Conservation (phyloP, 2,888 invertebrate species). For the Ormyrus thymus region DNA sequence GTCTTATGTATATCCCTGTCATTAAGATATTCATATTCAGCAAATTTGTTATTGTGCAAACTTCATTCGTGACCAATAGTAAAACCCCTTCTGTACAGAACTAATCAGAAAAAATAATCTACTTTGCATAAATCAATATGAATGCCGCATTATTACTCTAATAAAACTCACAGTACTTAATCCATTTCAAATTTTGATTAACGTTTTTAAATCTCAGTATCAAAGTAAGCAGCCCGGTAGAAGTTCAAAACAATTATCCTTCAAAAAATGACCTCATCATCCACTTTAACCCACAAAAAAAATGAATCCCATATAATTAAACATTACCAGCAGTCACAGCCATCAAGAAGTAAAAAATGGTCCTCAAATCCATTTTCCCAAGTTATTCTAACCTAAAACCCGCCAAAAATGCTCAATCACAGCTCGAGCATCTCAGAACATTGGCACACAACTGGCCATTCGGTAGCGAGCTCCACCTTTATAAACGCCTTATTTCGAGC, state of each 20-base stretch:
- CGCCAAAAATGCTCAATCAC: not conserved
- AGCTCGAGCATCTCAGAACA: not conserved
- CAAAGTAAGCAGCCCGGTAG: too few species aligned
- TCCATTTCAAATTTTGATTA: too few species aligned
- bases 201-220: too few species aligned
- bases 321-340: constrained; percentile 16
- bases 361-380: constrained; percentile 1
- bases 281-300: not conserved
- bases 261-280: not conserved
- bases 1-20: too few species aligned
- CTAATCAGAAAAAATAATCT: not conserved
- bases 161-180: not conserved
- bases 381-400: not conserved
- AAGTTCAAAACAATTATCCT: too few species aligned
- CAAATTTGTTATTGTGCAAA: too few species aligned
- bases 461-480: constrained; percentile 24
- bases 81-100: not conserved
- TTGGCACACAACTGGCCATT: constrained; percentile 24
- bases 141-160: not conserved
- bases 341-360: constrained; percentile 21
- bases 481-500: constrained; percentile 1
- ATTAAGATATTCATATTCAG: too few species aligned
- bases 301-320: not conserved
- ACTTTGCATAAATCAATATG: not conserved
- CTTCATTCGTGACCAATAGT: too few species aligned